Percentiles rank a stretch among this genome's conserved stretches.
These are phyloP conservation scores for Heterodera schachtii DNA, from an alignment of 1,140 invertebrate genomes.

Conservation along the genomic window DNA sequence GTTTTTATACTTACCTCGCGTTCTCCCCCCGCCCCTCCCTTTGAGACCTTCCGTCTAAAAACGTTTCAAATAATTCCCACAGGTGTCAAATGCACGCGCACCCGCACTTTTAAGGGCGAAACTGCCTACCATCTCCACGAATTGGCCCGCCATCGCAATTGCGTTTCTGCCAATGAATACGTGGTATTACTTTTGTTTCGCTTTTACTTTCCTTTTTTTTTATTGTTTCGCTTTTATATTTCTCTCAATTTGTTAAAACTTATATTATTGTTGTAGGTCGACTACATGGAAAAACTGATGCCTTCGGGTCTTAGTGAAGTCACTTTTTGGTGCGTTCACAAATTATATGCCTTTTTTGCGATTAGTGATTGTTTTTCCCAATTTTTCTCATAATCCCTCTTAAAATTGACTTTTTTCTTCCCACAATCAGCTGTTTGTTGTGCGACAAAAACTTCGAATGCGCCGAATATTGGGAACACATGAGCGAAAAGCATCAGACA, in stretches of 20 bases:
- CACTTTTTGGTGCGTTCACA: not conserved
- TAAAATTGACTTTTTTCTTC: too few species aligned
- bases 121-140: not conserved
- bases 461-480: not conserved
- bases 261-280: not conserved
- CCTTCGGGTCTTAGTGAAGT: not conserved
- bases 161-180: not conserved
- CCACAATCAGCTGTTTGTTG: not conserved
- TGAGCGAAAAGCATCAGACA: not conserved
- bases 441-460: not conserved
- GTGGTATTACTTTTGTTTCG: not conserved
- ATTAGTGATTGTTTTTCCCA: too few species aligned
- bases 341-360: too few species aligned
- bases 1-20: too few species aligned
- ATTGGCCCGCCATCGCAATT: not conserved
- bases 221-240: too few species aligned
- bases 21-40: too few species aligned
- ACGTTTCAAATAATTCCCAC: too few species aligned
- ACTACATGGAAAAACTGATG: not conserved
- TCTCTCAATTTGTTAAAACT: not conserved
- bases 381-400: too few species aligned
- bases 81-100: not conserved
- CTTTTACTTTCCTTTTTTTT: too few species aligned
- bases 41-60: too few species aligned
- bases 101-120: not conserved